Evolutionary conservation across 1,140 invertebrate species (phyloP), one percentile per base, ranked within the genome.

Genomic region (Lordiphosa collinella): DNA sequence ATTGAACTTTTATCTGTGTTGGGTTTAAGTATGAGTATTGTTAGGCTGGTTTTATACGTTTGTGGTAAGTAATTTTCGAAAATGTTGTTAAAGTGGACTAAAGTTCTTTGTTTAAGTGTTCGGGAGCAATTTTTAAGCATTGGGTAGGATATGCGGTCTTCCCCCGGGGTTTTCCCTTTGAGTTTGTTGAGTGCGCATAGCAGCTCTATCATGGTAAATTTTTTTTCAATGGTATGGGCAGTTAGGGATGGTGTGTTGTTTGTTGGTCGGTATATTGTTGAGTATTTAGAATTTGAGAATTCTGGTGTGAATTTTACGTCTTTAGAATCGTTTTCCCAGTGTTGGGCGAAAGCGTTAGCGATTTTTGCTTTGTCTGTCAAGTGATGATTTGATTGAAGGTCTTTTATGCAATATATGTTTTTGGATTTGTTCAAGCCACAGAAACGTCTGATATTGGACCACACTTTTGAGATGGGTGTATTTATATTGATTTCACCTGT

Each of bases 1-100:
- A 38, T 29, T 51, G 25, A 14, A 29, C 36, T 51, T 51, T 51
- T 51, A 11, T 40, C 37, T 32, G 48, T 38, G 2, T 51, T 51
- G 22, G 36, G 18, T 29, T 40, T 38, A 10, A 37, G 36, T 7
- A 51, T 51, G 13, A 36, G 48, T 7, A 51, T 51, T 11, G 37
- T 35, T 35, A 35, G 13, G 46, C 46, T 48, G 11, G 36, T 51
- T 37, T 51, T 31, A 36, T 38, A 51, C 9, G 18, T 29, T 40
- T 51, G 48, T n/a, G 48, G 48, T 12, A 47, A 34, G 29, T 13
- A 34, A 5, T 22, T 22, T 22, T 22, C 4, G 4, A 22, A 22
- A 5, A 22, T 22, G 1, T 22, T 22, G 31, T 13, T 37, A 14
- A 37, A 37, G 4, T 37, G 11, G 37, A 9, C 9, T 7, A 40